Evolutionary conservation across 2,888 invertebrate species (phyloP).

Genomic region (Caenorhabditis panamensis): DNA sequence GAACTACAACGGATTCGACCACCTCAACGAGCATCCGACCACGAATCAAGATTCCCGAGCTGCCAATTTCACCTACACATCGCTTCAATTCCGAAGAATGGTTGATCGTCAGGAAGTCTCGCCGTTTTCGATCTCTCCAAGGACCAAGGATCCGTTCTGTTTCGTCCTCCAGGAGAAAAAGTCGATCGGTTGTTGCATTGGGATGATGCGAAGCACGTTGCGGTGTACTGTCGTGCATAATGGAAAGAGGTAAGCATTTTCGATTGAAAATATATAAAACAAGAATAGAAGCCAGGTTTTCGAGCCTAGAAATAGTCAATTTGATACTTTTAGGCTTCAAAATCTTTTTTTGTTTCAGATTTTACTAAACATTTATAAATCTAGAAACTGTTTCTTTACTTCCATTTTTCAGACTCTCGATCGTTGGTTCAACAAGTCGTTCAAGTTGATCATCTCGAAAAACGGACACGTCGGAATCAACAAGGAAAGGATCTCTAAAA

Average conservation of each 20-base stretch:
- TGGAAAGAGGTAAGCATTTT: slow-evolving; percentile 82
- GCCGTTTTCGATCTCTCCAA: slow-evolving; percentile 84
- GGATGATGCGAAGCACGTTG: slow-evolving; percentile 87
- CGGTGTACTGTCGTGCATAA: slow-evolving; percentile 93
- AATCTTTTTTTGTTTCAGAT: too few relatives aligned
- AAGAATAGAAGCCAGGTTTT: too few relatives aligned
- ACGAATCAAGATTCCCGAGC: slow-evolving; percentile 87
- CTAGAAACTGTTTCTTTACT: too few relatives aligned
- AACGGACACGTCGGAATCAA: slow-evolving; percentile 97
- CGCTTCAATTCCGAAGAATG: slow-evolving; percentile 90
- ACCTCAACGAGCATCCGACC: slow-evolving; percentile 82
- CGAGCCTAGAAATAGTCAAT: too few relatives aligned
- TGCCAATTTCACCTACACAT: slow-evolving; percentile 90
- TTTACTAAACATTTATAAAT: too few relatives aligned
- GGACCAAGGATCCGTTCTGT: slow-evolving; percentile 89
- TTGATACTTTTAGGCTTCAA: too few relatives aligned
- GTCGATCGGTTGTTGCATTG: slow-evolving; percentile 78
- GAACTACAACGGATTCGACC: slow-evolving; percentile 94
- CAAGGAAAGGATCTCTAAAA: too few relatives aligned
- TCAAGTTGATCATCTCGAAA: slow-evolving; percentile 92
- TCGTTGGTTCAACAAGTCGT: slow-evolving; percentile 86
- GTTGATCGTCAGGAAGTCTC: slow-evolving; percentile 95
- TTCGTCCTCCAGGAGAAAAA: slow-evolving; percentile 93
- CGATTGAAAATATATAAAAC: background rate
- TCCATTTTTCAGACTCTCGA: slow-evolving; percentile 87